Percentiles rank a stretch among this genome's conserved stretches.
Conservation (phyloP, 2,113 vertebrate genomes). For the Menura novaehollandiae region DNA sequence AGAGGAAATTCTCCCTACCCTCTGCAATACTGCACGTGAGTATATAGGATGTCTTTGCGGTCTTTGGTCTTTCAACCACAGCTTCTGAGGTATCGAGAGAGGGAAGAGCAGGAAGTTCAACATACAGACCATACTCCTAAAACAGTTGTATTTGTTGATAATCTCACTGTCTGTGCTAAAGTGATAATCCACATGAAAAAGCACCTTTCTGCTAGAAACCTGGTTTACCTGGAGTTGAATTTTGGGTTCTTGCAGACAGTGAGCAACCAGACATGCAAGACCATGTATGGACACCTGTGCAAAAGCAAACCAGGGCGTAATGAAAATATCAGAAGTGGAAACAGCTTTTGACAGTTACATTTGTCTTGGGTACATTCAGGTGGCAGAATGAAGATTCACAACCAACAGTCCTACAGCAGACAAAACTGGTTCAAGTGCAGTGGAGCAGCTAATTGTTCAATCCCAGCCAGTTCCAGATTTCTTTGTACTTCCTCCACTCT, state of each 20-base stretch:
- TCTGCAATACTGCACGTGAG: neutral
- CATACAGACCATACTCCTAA: neutral
- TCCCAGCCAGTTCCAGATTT: neutral
- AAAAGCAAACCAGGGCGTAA: neutral
- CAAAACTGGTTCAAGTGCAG: neutral
- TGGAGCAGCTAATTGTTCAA: neutral
- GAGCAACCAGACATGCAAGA: neutral
- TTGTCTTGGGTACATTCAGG: neutral
- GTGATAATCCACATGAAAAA: neutral
- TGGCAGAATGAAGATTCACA: neutral
- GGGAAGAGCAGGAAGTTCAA: neutral
- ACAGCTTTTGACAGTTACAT: neutral
- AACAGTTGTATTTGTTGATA: neutral
- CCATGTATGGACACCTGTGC: rapidly evolving
- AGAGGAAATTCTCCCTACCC: neutral
- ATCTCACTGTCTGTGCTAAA: neutral
- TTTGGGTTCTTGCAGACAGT: neutral
- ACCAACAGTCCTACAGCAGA: neutral
- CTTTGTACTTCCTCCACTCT: neutral
- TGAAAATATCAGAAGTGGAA: neutral
- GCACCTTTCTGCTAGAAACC: neutral
- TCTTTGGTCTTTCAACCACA: neutral
- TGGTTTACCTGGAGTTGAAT: neutral
- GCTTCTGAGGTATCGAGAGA: neutral
- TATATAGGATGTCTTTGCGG: neutral